Percentiles rank a stretch among this genome's conserved stretches.
These are phyloP conservation scores for Choristoneura fumiferana DNA, from an alignment of 1,140 invertebrate species.

Conservation along the genomic window DNA sequence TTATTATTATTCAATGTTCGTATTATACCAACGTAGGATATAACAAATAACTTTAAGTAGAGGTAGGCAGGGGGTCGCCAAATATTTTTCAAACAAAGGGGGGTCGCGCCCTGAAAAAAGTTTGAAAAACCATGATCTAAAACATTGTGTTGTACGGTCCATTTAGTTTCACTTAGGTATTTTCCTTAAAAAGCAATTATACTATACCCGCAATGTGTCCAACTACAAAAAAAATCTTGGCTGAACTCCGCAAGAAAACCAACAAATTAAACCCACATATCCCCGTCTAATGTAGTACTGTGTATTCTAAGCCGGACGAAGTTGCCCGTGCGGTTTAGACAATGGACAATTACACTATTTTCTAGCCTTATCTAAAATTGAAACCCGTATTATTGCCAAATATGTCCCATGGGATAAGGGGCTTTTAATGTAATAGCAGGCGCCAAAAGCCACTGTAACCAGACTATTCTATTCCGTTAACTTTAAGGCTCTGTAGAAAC, in stretches of 20 bases:
- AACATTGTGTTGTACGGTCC: too few relatives aligned
- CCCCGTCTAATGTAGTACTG: constrained; percentile 2
- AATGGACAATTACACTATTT: constrained; percentile 28
- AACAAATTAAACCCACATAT: constrained; percentile 1
- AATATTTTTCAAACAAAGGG: too few relatives aligned
- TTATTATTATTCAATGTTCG: too few relatives aligned
- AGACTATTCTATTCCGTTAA: neutral
- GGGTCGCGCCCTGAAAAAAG: too few relatives aligned
- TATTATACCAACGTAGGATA: too few relatives aligned
- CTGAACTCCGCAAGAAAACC: constrained; percentile 2
- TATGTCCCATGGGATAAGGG: constrained; percentile 22
- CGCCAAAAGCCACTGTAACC: constrained; percentile 32
- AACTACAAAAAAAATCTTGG: too few relatives aligned
- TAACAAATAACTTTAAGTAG: too few relatives aligned
- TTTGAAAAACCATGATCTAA: too few relatives aligned
- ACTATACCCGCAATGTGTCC: too few relatives aligned
- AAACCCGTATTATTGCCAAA: constrained; percentile 33
- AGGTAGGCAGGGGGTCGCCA: too few relatives aligned
- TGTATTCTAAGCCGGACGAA: constrained; percentile 4
- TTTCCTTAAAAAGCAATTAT: too few relatives aligned
- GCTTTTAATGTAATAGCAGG: constrained; percentile 48
- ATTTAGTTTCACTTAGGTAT: too few relatives aligned
- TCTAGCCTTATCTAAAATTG: constrained; percentile 32
- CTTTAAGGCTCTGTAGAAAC: neutral
- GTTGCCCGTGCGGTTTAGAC: neutral